Evolutionary conservation across 2,113 vertebrate species (phyloP).

Genomic region (Aptenodytes patagonicus): DNA sequence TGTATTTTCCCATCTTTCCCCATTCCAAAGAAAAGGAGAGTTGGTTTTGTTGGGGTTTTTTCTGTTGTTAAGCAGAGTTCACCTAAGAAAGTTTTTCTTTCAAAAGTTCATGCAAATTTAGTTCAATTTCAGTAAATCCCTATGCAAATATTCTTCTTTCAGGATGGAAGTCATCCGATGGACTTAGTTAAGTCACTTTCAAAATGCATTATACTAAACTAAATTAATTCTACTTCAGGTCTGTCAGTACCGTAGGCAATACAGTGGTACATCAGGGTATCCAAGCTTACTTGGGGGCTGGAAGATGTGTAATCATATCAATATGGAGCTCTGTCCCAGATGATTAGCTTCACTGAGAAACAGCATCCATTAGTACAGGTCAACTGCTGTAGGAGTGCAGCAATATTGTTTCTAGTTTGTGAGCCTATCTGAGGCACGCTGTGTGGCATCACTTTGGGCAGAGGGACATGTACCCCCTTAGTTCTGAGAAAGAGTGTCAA

Average conservation of each 20-base stretch:
- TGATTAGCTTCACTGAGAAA: neutral
- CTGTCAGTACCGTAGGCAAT: neutral
- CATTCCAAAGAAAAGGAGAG: neutral
- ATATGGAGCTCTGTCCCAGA: neutral
- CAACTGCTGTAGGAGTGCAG: neutral
- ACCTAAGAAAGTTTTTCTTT: neutral
- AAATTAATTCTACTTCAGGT: neutral
- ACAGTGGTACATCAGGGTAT: neutral
- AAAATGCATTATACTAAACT: neutral
- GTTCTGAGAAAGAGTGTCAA: neutral
- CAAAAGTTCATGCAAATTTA: neutral
- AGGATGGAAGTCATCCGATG: neutral
- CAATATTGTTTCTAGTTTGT: neutral
- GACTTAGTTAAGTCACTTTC: constrained; percentile 7
- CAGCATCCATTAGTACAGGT: neutral
- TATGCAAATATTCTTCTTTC: neutral
- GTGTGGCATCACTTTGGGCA: neutral
- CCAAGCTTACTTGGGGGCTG: neutral
- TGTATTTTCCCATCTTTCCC: neutral
- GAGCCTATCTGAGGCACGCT: neutral
- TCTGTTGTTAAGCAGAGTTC: neutral
- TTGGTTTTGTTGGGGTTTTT: neutral
- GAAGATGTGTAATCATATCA: neutral
- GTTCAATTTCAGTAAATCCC: neutral
- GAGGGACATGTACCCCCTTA: neutral